Percentiles rank a stretch among this genome's conserved stretches.
Evolutionary conservation across 2,113 vertebrate species (phyloP).

Genomic region (Strix aluco): DNA sequence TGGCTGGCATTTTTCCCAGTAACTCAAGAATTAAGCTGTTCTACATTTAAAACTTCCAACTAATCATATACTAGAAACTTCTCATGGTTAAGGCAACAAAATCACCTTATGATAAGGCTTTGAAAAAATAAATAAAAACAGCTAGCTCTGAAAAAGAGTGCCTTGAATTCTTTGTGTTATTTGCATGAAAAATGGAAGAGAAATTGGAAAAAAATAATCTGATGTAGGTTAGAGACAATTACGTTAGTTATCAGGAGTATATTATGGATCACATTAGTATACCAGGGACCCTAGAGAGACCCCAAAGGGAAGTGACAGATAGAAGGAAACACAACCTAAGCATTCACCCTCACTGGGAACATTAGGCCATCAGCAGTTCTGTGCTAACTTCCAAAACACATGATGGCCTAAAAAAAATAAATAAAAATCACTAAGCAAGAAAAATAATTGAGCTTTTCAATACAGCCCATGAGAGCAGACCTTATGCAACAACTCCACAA

Average conservation of each 20-base stretch:
- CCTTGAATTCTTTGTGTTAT: background rate
- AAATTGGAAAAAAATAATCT: background rate
- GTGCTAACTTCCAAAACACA: background rate
- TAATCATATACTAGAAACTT: background rate
- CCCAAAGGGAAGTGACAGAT: background rate
- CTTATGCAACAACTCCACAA: background rate
- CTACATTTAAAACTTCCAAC: background rate
- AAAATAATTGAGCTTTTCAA: background rate
- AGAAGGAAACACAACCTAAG: background rate
- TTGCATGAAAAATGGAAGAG: background rate
- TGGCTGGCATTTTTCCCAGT: background rate
- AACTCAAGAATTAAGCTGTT: conserved; percentile 7
- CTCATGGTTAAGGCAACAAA: background rate
- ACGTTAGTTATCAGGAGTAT: background rate
- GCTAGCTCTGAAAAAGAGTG: background rate
- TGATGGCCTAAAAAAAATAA: background rate
- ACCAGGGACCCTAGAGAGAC: background rate
- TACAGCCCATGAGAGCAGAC: background rate
- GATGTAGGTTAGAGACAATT: background rate
- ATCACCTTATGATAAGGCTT: background rate
- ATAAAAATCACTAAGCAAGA: background rate
- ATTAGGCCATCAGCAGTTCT: background rate
- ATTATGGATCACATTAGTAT: background rate
- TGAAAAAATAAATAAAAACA: background rate
- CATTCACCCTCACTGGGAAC: background rate